Evolutionary conservation across 2,113 vertebrate genomes (phyloP), one percentile per base, ranked within the genome.

Genomic region (Ranitomeya variabilis): DNA sequence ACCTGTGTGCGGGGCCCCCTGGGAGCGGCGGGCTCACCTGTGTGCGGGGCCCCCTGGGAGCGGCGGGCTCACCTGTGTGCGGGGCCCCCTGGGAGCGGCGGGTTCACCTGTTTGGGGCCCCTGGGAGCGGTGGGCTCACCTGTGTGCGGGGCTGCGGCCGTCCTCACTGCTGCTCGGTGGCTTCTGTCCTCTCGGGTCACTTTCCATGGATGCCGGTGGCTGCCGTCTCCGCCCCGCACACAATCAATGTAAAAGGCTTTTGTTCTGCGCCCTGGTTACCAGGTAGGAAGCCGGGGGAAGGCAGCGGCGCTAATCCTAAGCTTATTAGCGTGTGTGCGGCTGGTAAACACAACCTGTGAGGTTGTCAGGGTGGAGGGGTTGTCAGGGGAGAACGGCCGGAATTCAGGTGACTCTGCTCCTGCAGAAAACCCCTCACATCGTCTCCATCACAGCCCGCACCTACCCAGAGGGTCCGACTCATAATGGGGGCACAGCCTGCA

Each of bases 301-400:
- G 51, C 4, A 23, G 23, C 18, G 18, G 12, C 26, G 13, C 6
- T 86, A 86, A 86, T 86, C 85, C 15, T 86, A 86, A 89, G 85
- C 89, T 82, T 81, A 76, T 89, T 89, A 89, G 31, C 89, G 59
- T 64, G 7, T 59, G 12, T 37, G 15, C 18, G 14, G 87, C 87
- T 89, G 60, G 54, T 89, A 85, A 89, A 86, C 88, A 89, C 59
- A 66, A 37, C 69, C 21, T 69, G 15, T 1, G 13, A 62, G 86
- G 80, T 74, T 59, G 55, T 8, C 15, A 9, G 79, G 79, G 81
- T 18, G 60, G 80, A 21, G 59, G 80, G 14, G 81, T 83, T 67
- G 59, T 37, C 21, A 52, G 12, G 64, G 45, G 51, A 67, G 59
- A 81, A 62, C 14, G 3, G 31, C 10, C 26, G 31, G 13, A 80